Evolutionary conservation across 2,888 invertebrate species (phyloP).

Genomic region (Brassicogethes aeneus): DNA sequence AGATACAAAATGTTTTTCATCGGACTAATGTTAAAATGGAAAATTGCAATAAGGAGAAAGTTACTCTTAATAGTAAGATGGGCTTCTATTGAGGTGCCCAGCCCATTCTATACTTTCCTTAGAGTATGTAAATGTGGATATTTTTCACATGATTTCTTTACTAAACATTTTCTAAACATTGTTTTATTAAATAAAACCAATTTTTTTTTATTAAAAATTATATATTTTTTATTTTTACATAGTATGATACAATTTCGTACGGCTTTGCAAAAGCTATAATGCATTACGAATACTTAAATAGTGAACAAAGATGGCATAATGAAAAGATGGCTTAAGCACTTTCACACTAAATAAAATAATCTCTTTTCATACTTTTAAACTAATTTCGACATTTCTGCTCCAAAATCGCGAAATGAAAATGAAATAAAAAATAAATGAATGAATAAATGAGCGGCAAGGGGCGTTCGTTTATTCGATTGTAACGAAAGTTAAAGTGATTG

Average conservation of each 20-base stretch:
- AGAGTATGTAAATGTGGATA: too few species aligned
- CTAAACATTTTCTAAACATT: too few species aligned
- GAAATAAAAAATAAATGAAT: constrained; percentile 17
- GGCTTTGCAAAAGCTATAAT: constrained; percentile 32
- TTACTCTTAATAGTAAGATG: too few species aligned
- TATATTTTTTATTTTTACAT: constrained; percentile 32
- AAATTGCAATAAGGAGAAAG: too few species aligned
- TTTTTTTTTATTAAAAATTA: constrained; percentile 28
- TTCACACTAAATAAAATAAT: constrained; percentile 38
- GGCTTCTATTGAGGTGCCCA: too few species aligned
- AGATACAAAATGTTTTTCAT: too few species aligned
- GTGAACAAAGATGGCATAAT: constrained; percentile 36
- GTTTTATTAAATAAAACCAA: too few species aligned
- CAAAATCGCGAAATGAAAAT: constrained; percentile 23
- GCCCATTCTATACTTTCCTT: too few species aligned
- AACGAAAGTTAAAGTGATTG: constrained; percentile 5
- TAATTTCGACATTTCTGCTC: constrained; percentile 30
- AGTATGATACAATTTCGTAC: constrained; percentile 33
- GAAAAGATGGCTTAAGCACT: constrained; percentile 39
- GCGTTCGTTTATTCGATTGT: constrained; percentile 7
- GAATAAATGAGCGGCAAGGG: constrained; percentile 14
- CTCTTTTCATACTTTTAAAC: constrained; percentile 34
- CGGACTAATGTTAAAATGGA: too few species aligned
- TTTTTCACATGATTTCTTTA: too few species aligned
- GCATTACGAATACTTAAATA: constrained; percentile 31